Conservation (phyloP, 2,113 vertebrate species). For the Sitta europaea region DNA sequence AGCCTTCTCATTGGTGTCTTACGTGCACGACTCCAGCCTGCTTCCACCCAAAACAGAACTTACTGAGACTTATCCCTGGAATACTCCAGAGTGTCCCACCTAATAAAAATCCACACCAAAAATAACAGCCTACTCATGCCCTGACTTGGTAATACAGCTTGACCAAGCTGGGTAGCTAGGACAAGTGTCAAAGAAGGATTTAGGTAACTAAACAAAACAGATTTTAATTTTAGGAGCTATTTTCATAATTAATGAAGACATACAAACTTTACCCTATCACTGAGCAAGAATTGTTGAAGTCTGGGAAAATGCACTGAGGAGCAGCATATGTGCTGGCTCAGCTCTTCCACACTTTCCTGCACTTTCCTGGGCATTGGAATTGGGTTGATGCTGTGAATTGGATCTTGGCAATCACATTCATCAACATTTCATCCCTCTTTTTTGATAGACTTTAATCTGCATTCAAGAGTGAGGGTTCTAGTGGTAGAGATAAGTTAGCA, state of each 20-base stretch:
- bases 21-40: neutral
- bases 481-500: neutral
- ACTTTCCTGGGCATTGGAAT: neutral
- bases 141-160: neutral
- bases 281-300: neutral
- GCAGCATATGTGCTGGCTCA: neutral
- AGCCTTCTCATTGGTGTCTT: rapidly evolving
- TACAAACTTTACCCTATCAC: neutral
- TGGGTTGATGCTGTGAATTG: neutral
- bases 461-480: neutral
- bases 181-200: neutral
- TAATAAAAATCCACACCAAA: neutral
- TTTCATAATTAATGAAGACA: neutral
- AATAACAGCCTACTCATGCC: rapidly evolving
- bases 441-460: neutral
- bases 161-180: neutral
- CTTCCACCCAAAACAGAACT: neutral
- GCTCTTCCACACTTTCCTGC: neutral
- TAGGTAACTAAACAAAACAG: neutral
- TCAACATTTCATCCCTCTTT: neutral
- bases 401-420: neutral
- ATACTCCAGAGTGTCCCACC: neutral
- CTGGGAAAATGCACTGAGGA: neutral
- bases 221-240: neutral
- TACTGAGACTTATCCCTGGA: neutral